Evolutionary conservation across 2,113 vertebrate species (phyloP), one percentile per base, ranked within the genome.

Genomic region (Oreochromis aureus): DNA sequence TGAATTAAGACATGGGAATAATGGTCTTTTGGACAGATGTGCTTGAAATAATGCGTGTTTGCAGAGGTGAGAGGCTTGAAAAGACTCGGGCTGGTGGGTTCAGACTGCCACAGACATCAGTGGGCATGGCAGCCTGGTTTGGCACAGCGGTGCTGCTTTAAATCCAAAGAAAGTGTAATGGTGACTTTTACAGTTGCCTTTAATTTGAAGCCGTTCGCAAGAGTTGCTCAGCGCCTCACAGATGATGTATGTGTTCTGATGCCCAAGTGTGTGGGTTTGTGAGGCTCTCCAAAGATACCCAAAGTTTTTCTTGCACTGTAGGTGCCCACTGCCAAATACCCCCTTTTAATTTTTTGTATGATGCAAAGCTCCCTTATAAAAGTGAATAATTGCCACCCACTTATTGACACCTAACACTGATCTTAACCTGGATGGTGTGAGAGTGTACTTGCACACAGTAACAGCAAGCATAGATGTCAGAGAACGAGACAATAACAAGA

Each of bases 151-250:
- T 89, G 36, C 10, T 55, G 82, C 82, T 79, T 90, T 83, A 93
- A 90, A 90, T 91, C 85, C 83, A 46, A 58, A 82, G 80, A 27
- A 66, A 46, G 30, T 90, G 88, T 80, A 89, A 89, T 90, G 84
- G 80, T 83, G 89, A 85, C 83, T 93, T 94, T 94, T 87, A 93
- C 53, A 85, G 56, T 90, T 80, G 53, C 73, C 66, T 18, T 91
- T 92, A 54, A 91, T 92, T 93, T 84, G 87, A 81, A 89, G 80
- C 53, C 84, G 22, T 88, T 91, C 24, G 48, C 19, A 63, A 80
- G 83, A 84, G 54, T 39, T 86, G 56, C 84, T 90, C 63, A 56
- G 79, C 12, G 22, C 79, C 82, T 88, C 55, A 63, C 69, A 92
- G 66, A 83, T 82, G 82, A 83, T 85, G 85, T 87, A 83, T 91